phyloP scores from a whole-genome alignment of 2,797 vertebrate species.

The Enoplosus armatus region DNA sequence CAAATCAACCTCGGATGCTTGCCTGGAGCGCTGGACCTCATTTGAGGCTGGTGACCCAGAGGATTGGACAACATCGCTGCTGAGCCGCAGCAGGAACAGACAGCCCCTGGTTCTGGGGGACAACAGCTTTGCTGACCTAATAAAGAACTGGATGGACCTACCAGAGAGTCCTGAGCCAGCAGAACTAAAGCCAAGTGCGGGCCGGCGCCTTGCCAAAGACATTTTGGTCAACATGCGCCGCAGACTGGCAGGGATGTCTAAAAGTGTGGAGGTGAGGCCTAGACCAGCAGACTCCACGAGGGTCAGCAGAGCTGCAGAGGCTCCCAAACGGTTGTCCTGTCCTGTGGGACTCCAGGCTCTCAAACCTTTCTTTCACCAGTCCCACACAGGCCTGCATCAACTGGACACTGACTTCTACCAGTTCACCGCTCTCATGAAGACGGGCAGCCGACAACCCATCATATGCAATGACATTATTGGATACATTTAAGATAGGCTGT shows the following conservation, averaged over 20 bases:
- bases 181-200: constrained; percentile 74
- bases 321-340: constrained; percentile 91
- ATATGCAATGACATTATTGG: constrained; percentile 96
- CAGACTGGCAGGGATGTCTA: constrained; percentile 89
- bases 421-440: constrained; percentile 93
- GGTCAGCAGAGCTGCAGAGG: constrained; percentile 64
- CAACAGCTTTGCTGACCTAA: constrained; percentile 98
- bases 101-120: constrained; percentile 96
- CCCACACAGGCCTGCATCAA: constrained; percentile 90
- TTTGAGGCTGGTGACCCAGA: constrained; percentile 87
- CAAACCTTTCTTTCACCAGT: constrained; percentile 92
- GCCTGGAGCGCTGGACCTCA: constrained; percentile 93
- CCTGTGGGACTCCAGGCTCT: constrained; percentile 88
- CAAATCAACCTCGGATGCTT: constrained; percentile 96
- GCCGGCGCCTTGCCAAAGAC: constrained; percentile 90
- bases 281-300: constrained; percentile 64
- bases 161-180: constrained; percentile 89
- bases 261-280: constrained; percentile 77
- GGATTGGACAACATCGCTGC: constrained; percentile 94
- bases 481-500: constrained; percentile 88
- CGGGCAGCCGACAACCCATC: constrained; percentile 96
- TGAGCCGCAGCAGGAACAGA: constrained; percentile 94
- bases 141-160: constrained; percentile 99
- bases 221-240: constrained; percentile 93
- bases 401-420: constrained; percentile 89